Conservation (phyloP, 2,888 invertebrate genomes). For the Prosapia bicincta region DNA sequence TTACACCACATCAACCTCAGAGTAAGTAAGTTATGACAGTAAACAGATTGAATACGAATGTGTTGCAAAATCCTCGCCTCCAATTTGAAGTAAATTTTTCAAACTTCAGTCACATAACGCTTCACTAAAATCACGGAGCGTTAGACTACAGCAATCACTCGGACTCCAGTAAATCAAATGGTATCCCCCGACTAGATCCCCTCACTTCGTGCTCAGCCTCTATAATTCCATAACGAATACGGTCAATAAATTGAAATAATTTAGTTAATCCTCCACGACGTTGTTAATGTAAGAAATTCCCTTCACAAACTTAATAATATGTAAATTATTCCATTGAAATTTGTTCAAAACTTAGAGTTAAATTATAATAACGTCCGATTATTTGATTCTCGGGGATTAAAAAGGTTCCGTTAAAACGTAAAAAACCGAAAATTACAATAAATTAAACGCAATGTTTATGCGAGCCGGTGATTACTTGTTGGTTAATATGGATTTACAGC, state of each 20-base stretch:
- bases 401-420: neutral
- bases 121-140: no score
- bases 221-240: neutral
- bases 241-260: neutral
- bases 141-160: no score
- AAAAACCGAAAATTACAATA: neutral
- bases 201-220: neutral
- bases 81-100: no score
- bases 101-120: no score
- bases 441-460: neutral
- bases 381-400: neutral
- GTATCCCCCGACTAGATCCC: no score
- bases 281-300: neutral
- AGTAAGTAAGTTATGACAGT: no score
- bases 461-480: neutral
- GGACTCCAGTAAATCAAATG: no score
- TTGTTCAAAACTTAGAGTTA: neutral
- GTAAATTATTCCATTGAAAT: neutral
- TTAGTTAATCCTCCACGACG: neutral
- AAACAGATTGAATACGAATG: no score
- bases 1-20: no score
- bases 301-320: neutral
- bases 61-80: no score
- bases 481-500: neutral
- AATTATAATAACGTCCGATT: neutral